Evolutionary conservation across 2,113 vertebrate species (phyloP).

Genomic region (Alethe castanea): DNA sequence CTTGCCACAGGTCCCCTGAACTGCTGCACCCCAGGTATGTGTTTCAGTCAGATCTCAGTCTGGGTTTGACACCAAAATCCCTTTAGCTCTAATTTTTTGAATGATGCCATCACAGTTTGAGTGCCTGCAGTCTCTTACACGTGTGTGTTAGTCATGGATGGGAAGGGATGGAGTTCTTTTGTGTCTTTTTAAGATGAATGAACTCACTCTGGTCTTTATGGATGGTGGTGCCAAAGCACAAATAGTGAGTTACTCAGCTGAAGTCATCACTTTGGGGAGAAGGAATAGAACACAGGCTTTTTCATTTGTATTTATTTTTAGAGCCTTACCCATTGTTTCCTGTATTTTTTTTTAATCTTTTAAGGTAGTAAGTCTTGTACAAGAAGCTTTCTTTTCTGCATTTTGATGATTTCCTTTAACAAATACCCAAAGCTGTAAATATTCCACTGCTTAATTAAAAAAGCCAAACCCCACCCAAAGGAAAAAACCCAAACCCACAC

Average conservation of each 20-base stretch:
- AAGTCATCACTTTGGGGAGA: background rate
- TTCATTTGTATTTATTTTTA: background rate
- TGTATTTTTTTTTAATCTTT: background rate
- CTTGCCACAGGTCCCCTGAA: fast-evolving
- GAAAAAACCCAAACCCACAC: background rate
- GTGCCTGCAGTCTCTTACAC: background rate
- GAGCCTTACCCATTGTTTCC: background rate
- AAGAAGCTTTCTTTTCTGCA: background rate
- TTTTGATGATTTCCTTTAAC: background rate
- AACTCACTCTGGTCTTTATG: background rate
- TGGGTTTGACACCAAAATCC: background rate
- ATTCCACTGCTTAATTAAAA: background rate
- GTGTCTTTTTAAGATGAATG: background rate
- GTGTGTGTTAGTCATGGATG: background rate
- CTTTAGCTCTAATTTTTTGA: background rate
- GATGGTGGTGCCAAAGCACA: background rate
- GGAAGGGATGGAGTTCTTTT: background rate
- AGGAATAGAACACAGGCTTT: background rate
- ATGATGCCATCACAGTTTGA: background rate
- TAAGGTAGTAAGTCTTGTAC: background rate
- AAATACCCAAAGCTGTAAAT: background rate
- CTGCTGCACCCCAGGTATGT: background rate
- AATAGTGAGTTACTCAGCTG: background rate
- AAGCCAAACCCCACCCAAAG: background rate
- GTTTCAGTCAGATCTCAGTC: background rate